Base-by-base conservation (phyloP, 2,797 vertebrate species). In the Esox lucius region DNA sequence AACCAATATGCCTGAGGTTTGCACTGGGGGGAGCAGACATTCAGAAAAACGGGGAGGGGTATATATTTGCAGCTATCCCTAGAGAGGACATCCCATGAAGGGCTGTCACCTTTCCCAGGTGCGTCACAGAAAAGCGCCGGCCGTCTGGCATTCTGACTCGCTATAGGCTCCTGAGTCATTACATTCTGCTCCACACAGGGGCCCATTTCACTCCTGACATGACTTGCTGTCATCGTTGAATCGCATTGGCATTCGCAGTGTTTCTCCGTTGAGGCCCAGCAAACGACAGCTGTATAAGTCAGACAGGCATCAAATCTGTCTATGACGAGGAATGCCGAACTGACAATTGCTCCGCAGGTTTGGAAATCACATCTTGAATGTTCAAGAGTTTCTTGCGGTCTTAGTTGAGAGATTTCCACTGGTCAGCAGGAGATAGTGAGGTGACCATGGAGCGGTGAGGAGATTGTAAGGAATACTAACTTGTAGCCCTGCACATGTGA, bases 91-190 rank as follows among this genome's bases (percentile, higher is more conserved):
- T 31, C 62, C 81, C 75, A 78, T 73, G 75, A 77, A 88, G 71
- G 70, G 84, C 81, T 85, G 89, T 91, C 88, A 88, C 71, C 83
- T 74, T 87, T 81, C 70, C 81, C 79, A 48, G 42, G 85, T 75
- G 65, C 80, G 59, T 87, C 85, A 84, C 83, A 80, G 83, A 87
- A 90, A 88, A 88, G 87, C 84, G 82, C 83, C 79, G 81, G 81
- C 75, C 75, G 24, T 86, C 79, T 78, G 77, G 77, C 82, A 84
- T 86, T 87, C 76, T 66, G 83, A 85, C 17, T 31, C 86, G 76
- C 83, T 77, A 88, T 90, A 87, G 89, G 87, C 84, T 86, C 82
- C 86, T 69, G 81, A 85, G 82, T 86, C 87, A 88, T 91, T 90
- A 84, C 86, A 84, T 88, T 88, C 84, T 56, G 46, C 83, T 87